phyloP scores from a whole-genome alignment of 2,113 vertebrate species.

The Charina bottae region DNA sequence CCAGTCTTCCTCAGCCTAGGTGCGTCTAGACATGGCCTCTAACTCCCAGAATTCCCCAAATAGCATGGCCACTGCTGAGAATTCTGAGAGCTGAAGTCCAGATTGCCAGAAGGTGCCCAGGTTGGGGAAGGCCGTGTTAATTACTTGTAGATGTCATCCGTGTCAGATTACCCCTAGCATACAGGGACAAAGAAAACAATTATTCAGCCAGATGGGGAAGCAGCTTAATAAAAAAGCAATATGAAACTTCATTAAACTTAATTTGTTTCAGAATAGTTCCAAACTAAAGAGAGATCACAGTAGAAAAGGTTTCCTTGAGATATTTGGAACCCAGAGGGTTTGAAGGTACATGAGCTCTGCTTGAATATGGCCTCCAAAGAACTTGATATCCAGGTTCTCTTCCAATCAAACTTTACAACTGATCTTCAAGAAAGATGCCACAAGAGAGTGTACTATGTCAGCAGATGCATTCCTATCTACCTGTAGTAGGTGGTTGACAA shows the following conservation, averaged over 20 bases:
- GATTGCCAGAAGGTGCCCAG: too few relatives aligned
- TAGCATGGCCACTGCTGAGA: not conserved
- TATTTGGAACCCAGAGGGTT: not conserved
- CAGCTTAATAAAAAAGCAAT: not conserved
- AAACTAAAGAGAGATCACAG: not conserved
- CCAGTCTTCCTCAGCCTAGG: not conserved
- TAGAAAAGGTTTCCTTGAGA: not conserved
- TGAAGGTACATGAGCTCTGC: not conserved
- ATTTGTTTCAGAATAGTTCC: not conserved
- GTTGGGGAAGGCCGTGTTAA: too few relatives aligned
- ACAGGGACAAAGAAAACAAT: not conserved
- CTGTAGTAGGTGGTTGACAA: not conserved
- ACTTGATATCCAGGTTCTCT: too few relatives aligned
- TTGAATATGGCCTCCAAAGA: not conserved
- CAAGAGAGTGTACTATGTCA: not conserved
- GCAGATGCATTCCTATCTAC: too few relatives aligned
- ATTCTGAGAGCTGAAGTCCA: not conserved
- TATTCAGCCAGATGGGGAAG: not conserved
- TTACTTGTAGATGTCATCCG: not conserved
- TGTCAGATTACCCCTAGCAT: not conserved
- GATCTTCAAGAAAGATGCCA: not conserved
- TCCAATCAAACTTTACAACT: not conserved
- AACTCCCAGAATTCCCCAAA: not conserved
- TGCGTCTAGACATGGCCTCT: not conserved
- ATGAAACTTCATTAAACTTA: not conserved